Evolutionary conservation across 2,888 invertebrate genomes (phyloP).

Genomic region (Tiphia femorata): DNA sequence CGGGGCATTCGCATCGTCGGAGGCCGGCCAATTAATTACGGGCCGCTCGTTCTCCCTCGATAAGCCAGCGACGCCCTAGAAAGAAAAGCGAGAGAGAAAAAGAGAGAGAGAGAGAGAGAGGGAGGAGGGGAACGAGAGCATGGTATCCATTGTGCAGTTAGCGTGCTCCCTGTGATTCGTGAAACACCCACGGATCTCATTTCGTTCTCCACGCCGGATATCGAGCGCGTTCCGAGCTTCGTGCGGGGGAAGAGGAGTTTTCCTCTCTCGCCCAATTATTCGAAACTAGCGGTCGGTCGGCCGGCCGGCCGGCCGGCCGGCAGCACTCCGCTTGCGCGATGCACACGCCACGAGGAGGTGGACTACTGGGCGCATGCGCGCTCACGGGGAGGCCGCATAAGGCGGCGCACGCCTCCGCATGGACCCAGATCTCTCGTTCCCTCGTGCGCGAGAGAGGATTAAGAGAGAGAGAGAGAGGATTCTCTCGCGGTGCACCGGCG

Average conservation of each 20-base stretch:
- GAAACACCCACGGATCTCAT: too few relatives aligned
- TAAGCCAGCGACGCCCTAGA: too few relatives aligned
- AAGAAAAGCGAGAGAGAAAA: not conserved
- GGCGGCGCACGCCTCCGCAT: constrained; percentile 40
- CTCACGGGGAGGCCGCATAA: constrained; percentile 1
- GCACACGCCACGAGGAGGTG: not conserved
- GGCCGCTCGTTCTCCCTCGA: too few relatives aligned
- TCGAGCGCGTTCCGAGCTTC: too few relatives aligned
- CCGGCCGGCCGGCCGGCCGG: not conserved
- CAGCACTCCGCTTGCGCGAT: not conserved
- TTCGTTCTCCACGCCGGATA: too few relatives aligned
- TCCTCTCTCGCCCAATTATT: too few relatives aligned
- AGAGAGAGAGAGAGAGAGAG: not conserved
- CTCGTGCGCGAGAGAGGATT: constrained; percentile 62
- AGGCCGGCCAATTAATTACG: too few relatives aligned
- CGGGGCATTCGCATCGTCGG: too few relatives aligned
- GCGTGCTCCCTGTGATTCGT: too few relatives aligned
- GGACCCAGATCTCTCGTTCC: constrained; percentile 31
- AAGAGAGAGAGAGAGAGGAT: constrained; percentile 60
- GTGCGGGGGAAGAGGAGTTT: too few relatives aligned
- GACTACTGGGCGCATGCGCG: constrained; percentile 16
- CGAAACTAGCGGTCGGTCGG: too few relatives aligned
- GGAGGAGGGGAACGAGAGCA: not conserved
- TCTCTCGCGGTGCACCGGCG: constrained; percentile 68
- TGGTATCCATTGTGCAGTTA: not conserved